Base-by-base conservation (phyloP, 2,888 invertebrate genomes). In the Athalia cordata region DNA sequence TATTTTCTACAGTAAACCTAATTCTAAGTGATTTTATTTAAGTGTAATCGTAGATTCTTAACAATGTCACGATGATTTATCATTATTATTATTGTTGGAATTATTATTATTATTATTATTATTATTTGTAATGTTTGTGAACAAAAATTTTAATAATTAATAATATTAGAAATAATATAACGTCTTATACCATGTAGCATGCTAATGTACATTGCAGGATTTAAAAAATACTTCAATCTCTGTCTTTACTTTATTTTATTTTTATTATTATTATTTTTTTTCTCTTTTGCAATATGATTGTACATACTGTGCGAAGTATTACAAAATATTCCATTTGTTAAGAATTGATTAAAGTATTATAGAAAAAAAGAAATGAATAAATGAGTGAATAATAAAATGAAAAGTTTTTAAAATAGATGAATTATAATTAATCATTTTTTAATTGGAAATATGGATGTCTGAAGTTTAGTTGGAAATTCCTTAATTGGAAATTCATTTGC, bases 301-400 rank as follows among this genome's bases (percentile, higher is more conserved):
- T 87, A 85, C 83, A 86, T 86, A 86, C 82, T 85, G 84, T 84
- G 82, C 84, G 84, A 85, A 85, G 85, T 85, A 87, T 87, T 87
- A 86, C 87, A 86, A 88, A 88, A 86, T 87, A 88, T 88, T 87
- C 86, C 86, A 86, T 86, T 87, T 88, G 87, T 87, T 87, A 86
- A 87, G 85, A 81, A 87, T 86, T 86, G 83, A 87, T 86, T 86
- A 86, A 88, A 88, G 83, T 83, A 86, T 88, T 87, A 85, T 85
- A 83, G 85, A 83, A 84, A 84, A 84, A 84, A 79, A 67, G 15
- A 29, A 29, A 29, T 29, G 29, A 2, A 29, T 29, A 29, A 29
- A 29, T 29, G 29, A 29, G 29, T 11, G n/a, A 55, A 55, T 11
- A 55, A 55, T 6, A 55, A 55, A 50, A 67, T 15, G 7, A 50